phyloP scores from a whole-genome alignment of 2,888 invertebrate species.

The Drosophila eohydei region DNA sequence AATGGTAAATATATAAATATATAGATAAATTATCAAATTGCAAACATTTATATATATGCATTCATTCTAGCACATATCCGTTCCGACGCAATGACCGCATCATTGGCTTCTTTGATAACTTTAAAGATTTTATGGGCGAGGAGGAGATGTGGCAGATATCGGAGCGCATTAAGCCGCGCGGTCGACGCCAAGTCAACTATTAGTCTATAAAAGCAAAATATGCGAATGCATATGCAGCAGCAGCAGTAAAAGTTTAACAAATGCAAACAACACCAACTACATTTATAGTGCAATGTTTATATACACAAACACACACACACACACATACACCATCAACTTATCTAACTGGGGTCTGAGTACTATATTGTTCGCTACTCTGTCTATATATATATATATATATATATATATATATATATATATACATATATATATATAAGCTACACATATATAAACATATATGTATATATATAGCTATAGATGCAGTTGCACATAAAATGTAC shows the following conservation, averaged over 20 bases:
- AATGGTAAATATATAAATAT: conserved; percentile 91
- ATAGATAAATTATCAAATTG: background rate
- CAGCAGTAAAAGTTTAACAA: conserved; percentile 10
- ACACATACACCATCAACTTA: conserved; percentile 26
- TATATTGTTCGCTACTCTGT: conserved; percentile 52
- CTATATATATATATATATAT: conserved; percentile 36
- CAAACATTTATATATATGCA: background rate
- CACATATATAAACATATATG: conserved; percentile 20
- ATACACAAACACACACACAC: conserved; percentile 11
- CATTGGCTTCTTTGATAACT: conserved; percentile 97
- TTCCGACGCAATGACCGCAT: conserved; percentile 97
- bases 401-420: conserved; percentile 15
- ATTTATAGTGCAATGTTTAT: conserved; percentile 49
- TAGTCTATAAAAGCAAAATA: conserved; percentile 49
- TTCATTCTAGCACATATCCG: conserved; percentile 91
- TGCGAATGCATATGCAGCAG: background rate
- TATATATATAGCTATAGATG: conserved; percentile 17
- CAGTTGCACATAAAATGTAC: conserved; percentile 33
- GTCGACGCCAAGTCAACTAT: conserved; percentile 81
- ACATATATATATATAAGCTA: conserved; percentile 28
- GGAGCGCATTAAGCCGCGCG: conserved; percentile 95
- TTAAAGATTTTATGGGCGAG: conserved; percentile 97
- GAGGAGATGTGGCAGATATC: conserved; percentile 99
- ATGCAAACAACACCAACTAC: conserved; percentile 48
- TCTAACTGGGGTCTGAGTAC: conserved; percentile 57